Evolutionary conservation across 2,113 vertebrate genomes (phyloP).

Genomic region (Tetraodon nigroviridis): DNA sequence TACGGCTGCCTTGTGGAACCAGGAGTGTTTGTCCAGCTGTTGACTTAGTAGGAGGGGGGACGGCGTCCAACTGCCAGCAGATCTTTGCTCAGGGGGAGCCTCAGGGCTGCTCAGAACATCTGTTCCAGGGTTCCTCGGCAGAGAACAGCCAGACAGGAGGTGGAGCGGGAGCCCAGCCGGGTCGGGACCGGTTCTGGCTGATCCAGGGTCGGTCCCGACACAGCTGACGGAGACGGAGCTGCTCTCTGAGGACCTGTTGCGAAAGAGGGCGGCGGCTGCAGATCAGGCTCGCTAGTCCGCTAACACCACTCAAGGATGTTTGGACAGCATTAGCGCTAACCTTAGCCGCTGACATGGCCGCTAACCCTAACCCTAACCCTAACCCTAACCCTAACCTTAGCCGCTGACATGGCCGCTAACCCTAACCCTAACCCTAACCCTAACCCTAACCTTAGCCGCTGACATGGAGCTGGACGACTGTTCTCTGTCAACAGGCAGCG

Average conservation of each 20-base stretch:
- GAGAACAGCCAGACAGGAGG: neutral
- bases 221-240: conserved; percentile 37
- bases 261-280: conserved; percentile 47
- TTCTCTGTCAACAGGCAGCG: neutral
- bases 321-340: neutral
- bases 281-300: neutral
- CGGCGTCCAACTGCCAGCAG: too few relatives aligned
- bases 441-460: neutral
- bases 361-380: too few relatives aligned
- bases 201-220: neutral
- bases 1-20: neutral
- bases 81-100: too few relatives aligned
- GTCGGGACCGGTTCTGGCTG: too few relatives aligned
- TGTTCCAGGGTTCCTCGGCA: too few relatives aligned
- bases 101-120: too few relatives aligned
- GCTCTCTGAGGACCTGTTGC: conserved; percentile 16
- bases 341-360: neutral
- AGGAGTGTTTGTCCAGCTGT: neutral
- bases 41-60: conserved; percentile 2
- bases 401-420: too few relatives aligned
- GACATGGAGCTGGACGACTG: neutral
- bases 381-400: neutral
- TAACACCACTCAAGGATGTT: neutral
- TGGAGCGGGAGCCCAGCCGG: neutral
- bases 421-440: too few relatives aligned